Evolutionary conservation across 2,888 invertebrate species (phyloP).

Genomic region (Teleogryllus oceanicus): DNA sequence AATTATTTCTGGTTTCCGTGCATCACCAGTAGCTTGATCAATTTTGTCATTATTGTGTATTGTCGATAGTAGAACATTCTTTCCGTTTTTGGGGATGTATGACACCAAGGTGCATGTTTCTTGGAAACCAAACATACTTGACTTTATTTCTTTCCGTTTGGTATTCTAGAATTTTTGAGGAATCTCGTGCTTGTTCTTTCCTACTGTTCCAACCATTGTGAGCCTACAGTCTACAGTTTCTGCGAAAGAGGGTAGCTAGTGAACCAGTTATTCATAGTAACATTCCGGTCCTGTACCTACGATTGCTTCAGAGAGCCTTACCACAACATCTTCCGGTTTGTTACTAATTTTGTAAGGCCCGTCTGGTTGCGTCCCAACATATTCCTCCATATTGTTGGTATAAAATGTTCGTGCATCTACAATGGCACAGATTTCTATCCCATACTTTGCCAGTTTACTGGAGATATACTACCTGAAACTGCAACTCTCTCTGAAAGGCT

Average conservation of each 20-base stretch:
- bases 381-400: background rate
- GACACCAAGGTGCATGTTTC: slow-evolving; percentile 41
- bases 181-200: slow-evolving; percentile 22
- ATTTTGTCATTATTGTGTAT: too few relatives aligned
- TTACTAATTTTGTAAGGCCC: background rate
- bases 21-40: too few relatives aligned
- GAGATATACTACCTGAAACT: background rate
- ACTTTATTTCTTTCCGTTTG: background rate
- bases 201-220: slow-evolving; percentile 32
- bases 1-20: too few relatives aligned
- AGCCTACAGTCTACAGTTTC: slow-evolving; percentile 35
- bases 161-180: slow-evolving; percentile 31
- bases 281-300: slow-evolving; percentile 33
- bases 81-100: slow-evolving; percentile 39
- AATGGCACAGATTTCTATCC: background rate
- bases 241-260: slow-evolving; percentile 36
- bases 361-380: background rate
- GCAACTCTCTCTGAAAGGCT: background rate
- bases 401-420: slow-evolving; percentile 20
- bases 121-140: slow-evolving; percentile 39
- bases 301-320: slow-evolving; percentile 36
- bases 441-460: slow-evolving; percentile 3
- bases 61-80: too few relatives aligned
- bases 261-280: slow-evolving; percentile 40
- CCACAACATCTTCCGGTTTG: slow-evolving; percentile 6